Evolutionary conservation across 2,113 vertebrate genomes (phyloP).

Genomic region (Riparia riparia): DNA sequence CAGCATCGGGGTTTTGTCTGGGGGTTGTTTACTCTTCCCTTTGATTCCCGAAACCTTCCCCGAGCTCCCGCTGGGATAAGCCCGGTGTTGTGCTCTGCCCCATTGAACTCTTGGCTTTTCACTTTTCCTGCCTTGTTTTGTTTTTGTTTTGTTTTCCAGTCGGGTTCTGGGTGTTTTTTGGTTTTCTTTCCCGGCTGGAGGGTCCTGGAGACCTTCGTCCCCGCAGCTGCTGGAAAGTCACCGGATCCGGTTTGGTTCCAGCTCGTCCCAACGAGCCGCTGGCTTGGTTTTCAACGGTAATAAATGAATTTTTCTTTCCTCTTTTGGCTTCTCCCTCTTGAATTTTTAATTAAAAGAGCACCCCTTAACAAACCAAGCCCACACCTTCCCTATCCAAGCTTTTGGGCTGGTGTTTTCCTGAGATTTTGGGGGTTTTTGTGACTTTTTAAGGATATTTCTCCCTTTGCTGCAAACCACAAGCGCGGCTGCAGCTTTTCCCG

Average conservation of each 20-base stretch:
- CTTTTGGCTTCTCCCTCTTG: background rate
- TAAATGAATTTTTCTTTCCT: background rate
- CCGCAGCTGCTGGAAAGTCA: background rate
- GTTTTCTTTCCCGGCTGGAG: background rate
- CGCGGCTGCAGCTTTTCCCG: fast-evolving
- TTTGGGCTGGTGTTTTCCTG: background rate
- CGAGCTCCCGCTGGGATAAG: background rate
- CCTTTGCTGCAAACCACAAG: background rate
- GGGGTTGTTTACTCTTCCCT: background rate
- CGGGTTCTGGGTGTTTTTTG: background rate
- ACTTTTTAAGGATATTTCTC: background rate
- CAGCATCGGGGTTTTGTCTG: background rate
- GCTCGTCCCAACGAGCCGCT: background rate
- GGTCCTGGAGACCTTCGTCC: background rate
- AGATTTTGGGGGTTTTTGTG: background rate
- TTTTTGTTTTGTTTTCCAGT: background rate
- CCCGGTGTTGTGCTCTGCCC: background rate
- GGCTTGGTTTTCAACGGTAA: background rate
- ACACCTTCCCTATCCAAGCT: background rate
- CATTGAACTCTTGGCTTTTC: background rate
- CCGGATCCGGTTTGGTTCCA: background rate
- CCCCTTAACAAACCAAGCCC: background rate
- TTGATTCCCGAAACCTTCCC: background rate
- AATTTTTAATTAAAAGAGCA: background rate
- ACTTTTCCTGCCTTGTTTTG: background rate